Conservation (phyloP, 2,888 invertebrate genomes). For the Catonia carolina region DNA sequence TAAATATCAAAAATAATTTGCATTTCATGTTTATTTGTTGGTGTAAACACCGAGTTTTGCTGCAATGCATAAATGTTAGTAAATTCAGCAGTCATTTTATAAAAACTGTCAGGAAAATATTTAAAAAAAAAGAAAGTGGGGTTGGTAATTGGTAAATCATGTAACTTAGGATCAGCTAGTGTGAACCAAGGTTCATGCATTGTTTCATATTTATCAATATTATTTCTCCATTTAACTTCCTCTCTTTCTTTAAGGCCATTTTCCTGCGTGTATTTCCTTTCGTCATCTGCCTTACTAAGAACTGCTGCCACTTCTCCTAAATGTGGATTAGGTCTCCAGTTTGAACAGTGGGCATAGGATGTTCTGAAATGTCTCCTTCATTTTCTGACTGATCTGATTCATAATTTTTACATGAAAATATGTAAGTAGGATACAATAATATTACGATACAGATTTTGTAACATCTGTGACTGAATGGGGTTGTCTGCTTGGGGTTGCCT, state of each 20-base stretch:
- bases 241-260: neutral
- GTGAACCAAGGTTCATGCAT: neutral
- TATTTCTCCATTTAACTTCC: neutral
- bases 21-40: conserved; percentile 9
- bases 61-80: conserved; percentile 18
- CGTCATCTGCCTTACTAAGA: too few relatives aligned
- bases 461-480: too few relatives aligned
- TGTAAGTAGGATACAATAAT: too few relatives aligned
- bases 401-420: too few relatives aligned
- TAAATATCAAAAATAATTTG: conserved; percentile 16
- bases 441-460: too few relatives aligned
- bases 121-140: neutral
- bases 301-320: too few relatives aligned
- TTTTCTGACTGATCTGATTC: too few relatives aligned
- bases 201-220: neutral
- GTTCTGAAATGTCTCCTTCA: too few relatives aligned
- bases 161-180: neutral
- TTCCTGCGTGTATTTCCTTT: neutral
- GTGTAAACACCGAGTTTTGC: conserved; percentile 11
- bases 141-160: neutral
- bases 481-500: too few relatives aligned
- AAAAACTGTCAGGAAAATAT: conserved; percentile 2
- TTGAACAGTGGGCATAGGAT: too few relatives aligned
- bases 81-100: conserved; percentile 3
- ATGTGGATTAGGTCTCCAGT: too few relatives aligned